Percentiles rank a stretch among this genome's conserved stretches.
Evolutionary conservation across 2,888 invertebrate species (phyloP).

Genomic region (Helicoverpa assulta): DNA sequence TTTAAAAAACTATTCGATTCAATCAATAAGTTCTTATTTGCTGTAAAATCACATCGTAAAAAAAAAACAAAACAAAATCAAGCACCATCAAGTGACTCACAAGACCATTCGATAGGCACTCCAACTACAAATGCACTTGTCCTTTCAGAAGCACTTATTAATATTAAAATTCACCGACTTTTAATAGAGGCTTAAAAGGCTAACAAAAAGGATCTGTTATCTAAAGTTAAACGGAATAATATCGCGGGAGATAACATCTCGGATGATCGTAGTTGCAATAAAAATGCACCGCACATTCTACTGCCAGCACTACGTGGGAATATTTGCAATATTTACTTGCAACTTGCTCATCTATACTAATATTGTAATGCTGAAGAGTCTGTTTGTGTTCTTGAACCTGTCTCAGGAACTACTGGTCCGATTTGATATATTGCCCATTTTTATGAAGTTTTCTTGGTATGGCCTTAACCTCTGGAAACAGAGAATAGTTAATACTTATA

Average conservation of each 20-base stretch:
- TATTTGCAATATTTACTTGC: constrained; percentile 19
- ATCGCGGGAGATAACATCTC: constrained; percentile 51
- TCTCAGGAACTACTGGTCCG: too few relatives aligned
- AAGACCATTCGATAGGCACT: not conserved
- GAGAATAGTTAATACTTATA: too few relatives aligned
- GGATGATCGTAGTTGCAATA: constrained; percentile 54
- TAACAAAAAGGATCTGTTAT: constrained; percentile 50
- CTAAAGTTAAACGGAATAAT: constrained; percentile 54
- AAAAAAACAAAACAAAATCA: not conserved
- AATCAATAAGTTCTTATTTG: too few relatives aligned
- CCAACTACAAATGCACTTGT: constrained; percentile 1
- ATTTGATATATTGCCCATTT: too few relatives aligned
- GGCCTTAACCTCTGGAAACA: too few relatives aligned
- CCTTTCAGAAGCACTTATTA: constrained; percentile 14
- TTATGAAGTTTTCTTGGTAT: too few relatives aligned
- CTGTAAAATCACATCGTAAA: not conserved
- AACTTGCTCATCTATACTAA: not conserved
- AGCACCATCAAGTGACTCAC: not conserved
- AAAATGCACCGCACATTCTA: constrained; percentile 51
- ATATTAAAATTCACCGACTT: constrained; percentile 36
- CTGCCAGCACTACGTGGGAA: constrained; percentile 40
- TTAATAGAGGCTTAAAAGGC: constrained; percentile 49
- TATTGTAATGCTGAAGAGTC: too few relatives aligned
- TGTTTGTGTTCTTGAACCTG: too few relatives aligned
- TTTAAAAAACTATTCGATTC: not conserved